phyloP scores from a whole-genome alignment of 1,140 invertebrate species.

The Hirudo medicinalis region DNA sequence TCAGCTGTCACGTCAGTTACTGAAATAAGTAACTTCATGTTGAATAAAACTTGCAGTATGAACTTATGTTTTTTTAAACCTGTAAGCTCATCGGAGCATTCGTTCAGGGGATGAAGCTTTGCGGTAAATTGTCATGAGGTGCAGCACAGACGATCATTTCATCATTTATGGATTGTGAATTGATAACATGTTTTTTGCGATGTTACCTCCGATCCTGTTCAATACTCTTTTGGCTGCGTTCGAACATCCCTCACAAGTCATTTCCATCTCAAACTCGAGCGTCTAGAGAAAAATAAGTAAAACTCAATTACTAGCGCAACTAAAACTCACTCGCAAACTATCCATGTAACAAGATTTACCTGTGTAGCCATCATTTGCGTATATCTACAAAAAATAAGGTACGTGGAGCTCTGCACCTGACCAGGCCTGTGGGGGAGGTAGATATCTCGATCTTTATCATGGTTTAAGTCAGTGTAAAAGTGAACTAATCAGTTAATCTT shows the following conservation, averaged over 20 bases:
- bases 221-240: constrained; percentile 62
- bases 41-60: background rate
- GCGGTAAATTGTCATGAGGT: background rate
- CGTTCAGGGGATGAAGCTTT: background rate
- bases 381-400: too few relatives aligned
- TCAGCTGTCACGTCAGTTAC: background rate
- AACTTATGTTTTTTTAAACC: background rate
- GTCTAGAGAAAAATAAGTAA: constrained; percentile 14
- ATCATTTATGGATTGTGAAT: background rate
- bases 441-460: too few relatives aligned
- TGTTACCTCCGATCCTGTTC: constrained; percentile 42
- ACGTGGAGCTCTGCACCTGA: too few relatives aligned
- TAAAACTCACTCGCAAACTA: too few relatives aligned
- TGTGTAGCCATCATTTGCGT: too few relatives aligned
- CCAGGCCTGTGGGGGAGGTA: too few relatives aligned
- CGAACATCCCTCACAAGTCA: constrained; percentile 75
- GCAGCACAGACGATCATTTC: background rate
- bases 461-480: background rate
- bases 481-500: background rate
- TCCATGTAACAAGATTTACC: too few relatives aligned
- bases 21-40: background rate
- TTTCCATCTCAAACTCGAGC: constrained; percentile 65
- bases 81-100: background rate
- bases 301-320: background rate
- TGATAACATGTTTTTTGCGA: background rate